These are phyloP conservation scores for Magallana nippona DNA, from an alignment of 2,888 invertebrate genomes.

Conservation along the genomic window DNA sequence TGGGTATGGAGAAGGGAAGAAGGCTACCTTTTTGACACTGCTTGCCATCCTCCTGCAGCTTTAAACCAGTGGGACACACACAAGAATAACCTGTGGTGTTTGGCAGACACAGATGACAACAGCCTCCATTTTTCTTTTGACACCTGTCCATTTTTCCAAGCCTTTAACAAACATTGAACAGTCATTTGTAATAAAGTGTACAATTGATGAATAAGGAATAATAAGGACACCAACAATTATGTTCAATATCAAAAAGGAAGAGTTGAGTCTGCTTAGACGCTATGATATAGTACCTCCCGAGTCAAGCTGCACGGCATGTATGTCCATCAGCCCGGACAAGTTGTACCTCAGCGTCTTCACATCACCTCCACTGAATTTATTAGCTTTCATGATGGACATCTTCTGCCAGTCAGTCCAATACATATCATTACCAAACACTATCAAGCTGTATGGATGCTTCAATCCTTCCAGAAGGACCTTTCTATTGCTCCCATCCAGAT, in stretches of 20 bases:
- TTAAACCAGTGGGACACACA: conserved; percentile 91
- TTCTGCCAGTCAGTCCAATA: conserved; percentile 98
- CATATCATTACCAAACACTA: conserved; percentile 93
- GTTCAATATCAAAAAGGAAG: too few relatives aligned
- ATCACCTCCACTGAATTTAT: conserved; percentile 79
- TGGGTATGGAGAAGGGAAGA: too few relatives aligned
- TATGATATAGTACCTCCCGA: background rate
- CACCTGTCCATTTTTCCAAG: conserved; percentile 32
- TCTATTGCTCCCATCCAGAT: conserved; percentile 76
- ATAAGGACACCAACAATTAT: too few relatives aligned
- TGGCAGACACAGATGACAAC: conserved; percentile 91
- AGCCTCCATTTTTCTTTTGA: conserved; percentile 87
- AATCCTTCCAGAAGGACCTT: conserved; percentile 79
- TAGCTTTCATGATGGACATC: conserved; percentile 91
- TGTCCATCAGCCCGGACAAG: conserved; percentile 94
- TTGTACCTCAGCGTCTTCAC: conserved; percentile 85
- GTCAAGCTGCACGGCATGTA: conserved; percentile 83
- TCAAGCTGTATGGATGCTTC: conserved; percentile 91
- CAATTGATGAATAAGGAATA: too few relatives aligned
- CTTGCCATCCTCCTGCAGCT: conserved; percentile 81
- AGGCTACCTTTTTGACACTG: conserved; percentile 63
- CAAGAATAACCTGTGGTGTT: conserved; percentile 85
- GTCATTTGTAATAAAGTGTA: too few relatives aligned
- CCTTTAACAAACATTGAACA: background rate
- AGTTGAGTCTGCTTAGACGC: too few relatives aligned